Percentiles rank a stretch among this genome's conserved stretches.
phyloP scores from a whole-genome alignment of 2,888 invertebrate species.

The Buathra laborator region DNA sequence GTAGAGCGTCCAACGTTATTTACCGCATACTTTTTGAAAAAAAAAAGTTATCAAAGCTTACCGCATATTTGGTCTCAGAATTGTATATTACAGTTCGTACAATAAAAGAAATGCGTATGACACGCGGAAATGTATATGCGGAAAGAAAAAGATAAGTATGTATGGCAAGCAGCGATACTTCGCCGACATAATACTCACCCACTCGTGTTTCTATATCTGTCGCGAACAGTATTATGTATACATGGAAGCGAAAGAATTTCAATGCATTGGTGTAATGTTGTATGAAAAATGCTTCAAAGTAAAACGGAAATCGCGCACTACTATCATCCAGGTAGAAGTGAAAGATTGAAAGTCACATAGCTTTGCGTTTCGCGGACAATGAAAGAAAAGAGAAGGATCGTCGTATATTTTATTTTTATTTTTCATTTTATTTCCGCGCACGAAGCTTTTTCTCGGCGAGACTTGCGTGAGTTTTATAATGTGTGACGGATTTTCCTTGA shows the following conservation, averaged over 20 bases:
- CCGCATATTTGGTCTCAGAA: too few species aligned
- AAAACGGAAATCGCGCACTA: background rate
- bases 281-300: slow-evolving; percentile 14
- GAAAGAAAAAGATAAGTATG: too few species aligned
- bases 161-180: background rate
- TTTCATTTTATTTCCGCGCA: background rate
- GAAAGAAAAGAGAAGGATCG: slow-evolving; percentile 19
- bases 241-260: background rate
- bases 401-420: background rate
- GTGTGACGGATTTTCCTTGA: too few species aligned
- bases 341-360: background rate
- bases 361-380: background rate
- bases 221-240: background rate
- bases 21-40: too few species aligned
- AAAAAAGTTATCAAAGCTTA: too few species aligned
- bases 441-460: slow-evolving; percentile 19
- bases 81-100: too few species aligned
- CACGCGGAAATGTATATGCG: too few species aligned
- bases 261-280: background rate
- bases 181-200: background rate
- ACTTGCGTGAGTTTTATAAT: slow-evolving; percentile 36
- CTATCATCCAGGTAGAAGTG: background rate
- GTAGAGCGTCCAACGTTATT: too few species aligned
- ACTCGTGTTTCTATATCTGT: background rate
- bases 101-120: too few species aligned